Base-by-base conservation (phyloP, 2,797 vertebrate species). In the Echeneis naucrates region DNA sequence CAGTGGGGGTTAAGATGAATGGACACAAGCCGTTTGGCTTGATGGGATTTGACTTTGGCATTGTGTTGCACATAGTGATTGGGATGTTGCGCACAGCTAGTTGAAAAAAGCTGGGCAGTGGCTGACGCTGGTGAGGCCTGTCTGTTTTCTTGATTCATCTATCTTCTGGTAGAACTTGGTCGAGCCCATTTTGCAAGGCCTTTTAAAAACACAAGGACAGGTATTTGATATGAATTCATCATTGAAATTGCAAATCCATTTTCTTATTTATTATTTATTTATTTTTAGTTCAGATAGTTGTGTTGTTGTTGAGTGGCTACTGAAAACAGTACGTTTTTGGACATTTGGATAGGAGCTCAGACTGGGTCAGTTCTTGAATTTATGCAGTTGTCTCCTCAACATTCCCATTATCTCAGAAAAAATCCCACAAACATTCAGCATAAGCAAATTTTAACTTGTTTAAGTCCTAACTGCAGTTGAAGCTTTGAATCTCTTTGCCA, bases 1-100 rank as follows among this genome's bases (percentile, higher is more conserved):
- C 84, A 68, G 74, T 62, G 38, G 61, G 83, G 77, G 85, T 26
- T 40, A 64, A 87, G 63, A 84, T 37, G 85, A 91, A 91, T 86
- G 68, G 75, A 73, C 68, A 72, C 10, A 5, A 73, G 68, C 83
- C 79, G 83, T 73, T 71, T 87, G 64, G 62, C 73, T 56, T 73
- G 80, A 88, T 75, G 56, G 63, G 62, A 66, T 89, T 85, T 86
- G 75, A 86, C 77, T 72, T 72, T 64, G 48, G 55, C 70, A 69
- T 79, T 74, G 81, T 85, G 83, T 85, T 78, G 42, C 64, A 72
- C 70, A 82, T 73, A 84, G 68, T 78, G 76, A 86, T 72, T 82
- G 70, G 19, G 68, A 73, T 48, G 54, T 69, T 45, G 74, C 57
- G 72, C 48, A 61, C 68, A 75, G 69, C 40, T 65, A 72, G 51